Conservation (phyloP, 2,113 vertebrate species). For the Sylvietta virens region DNA sequence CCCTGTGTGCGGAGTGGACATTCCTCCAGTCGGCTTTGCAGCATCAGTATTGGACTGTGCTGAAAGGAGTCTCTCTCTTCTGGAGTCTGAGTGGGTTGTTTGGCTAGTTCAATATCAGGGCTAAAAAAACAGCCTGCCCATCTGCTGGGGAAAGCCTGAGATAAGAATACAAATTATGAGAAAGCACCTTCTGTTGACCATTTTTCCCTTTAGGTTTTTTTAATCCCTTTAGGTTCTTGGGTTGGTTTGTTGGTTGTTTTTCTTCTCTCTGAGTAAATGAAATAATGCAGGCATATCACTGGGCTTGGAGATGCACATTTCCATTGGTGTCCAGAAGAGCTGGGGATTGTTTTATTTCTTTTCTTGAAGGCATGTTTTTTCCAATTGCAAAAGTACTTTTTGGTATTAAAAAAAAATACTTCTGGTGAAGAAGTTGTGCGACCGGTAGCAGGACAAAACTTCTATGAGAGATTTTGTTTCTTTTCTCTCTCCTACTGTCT, state of each 20-base stretch:
- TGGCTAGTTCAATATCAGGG: not conserved
- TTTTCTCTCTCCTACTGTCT: not conserved
- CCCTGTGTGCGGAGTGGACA: no score
- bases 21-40: not conserved
- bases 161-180: not conserved
- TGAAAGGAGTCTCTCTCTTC: not conserved
- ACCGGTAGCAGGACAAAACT: not conserved
- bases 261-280: not conserved
- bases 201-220: not conserved
- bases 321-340: not conserved
- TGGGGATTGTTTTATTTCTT: not conserved
- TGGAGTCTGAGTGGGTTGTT: not conserved
- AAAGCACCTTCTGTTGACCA: not conserved
- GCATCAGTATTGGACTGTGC: not conserved
- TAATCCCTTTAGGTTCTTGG: not conserved
- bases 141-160: not conserved
- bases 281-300: not conserved
- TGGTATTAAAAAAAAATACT: not conserved
- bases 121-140: not conserved
- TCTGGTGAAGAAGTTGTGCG: not conserved
- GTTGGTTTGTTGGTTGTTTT: fast-evolving
- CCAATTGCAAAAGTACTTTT: not conserved
- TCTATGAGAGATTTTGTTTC: not conserved
- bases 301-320: not conserved
- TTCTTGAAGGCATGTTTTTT: not conserved